These are phyloP conservation scores for Rhyzopertha dominica DNA, from an alignment of 1,140 invertebrate species.

Conservation along the genomic window DNA sequence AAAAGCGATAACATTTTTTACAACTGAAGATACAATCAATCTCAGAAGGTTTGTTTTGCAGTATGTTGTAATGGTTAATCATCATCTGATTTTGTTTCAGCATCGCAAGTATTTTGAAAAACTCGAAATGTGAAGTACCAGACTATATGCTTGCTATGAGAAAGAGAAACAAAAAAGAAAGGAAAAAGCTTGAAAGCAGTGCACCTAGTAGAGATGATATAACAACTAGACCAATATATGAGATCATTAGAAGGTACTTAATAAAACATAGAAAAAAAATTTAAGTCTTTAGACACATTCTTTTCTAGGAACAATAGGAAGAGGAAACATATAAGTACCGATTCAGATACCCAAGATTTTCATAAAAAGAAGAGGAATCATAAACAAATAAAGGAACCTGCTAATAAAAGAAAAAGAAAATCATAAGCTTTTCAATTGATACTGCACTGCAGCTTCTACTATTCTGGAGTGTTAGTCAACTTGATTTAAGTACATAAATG, in stretches of 20 bases:
- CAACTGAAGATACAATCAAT: constrained; percentile 77
- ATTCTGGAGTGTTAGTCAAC: no score
- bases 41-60: constrained; percentile 64
- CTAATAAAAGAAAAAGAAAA: no score
- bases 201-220: constrained; percentile 37
- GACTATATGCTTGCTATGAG: constrained; percentile 83
- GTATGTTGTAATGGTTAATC: constrained; percentile 10
- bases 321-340: no score
- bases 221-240: constrained; percentile 23
- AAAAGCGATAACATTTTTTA: constrained; percentile 92
- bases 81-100: constrained; percentile 48
- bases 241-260: no score
- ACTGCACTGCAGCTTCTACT: no score
- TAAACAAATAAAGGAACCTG: no score
- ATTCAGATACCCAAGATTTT: no score
- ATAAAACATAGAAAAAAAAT: constrained; percentile 3
- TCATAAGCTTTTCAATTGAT: no score
- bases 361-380: no score
- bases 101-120: constrained; percentile 79
- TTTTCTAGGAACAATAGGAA: no score
- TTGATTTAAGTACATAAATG: no score
- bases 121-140: constrained; percentile 86
- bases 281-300: neutral
- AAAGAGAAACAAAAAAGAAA: constrained; percentile 62
- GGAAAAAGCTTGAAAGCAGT: constrained; percentile 47